Base-by-base conservation (phyloP, 1,140 invertebrate species). In the Bombus affinis region DNA sequence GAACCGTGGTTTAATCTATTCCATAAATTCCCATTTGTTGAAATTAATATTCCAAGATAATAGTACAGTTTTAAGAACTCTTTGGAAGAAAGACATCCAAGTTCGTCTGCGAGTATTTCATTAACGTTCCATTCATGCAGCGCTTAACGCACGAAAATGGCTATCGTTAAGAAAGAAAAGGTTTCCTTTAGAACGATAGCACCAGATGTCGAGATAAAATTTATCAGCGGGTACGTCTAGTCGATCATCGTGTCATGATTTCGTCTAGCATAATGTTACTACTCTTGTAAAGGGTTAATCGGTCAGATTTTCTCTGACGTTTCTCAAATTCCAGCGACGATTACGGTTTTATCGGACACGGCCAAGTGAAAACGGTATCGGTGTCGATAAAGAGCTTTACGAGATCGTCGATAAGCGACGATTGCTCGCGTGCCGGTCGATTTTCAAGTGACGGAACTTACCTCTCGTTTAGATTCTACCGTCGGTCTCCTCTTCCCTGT, bases 321-420 rank as follows among this genome's bases (percentile, higher is more conserved):
- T 85, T 85, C 42, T 80, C 28, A 35, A 72, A 85, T 85, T 75
- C 71, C 70, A 59, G 65, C 66, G 39, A 75, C 71, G 37, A n/a
- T 65, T 59, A 62, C 77, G 25, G 53, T 79, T 77, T 80, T 85
- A 85, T 85, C 57, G 76, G 13, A 57, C 53, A 22, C 37, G n/a
- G 22, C 53, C 72, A 59, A 76, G 85, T 71, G 73, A 71, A 86
- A 86, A 83, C 66, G 85, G 74, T 86, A 83, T 83, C 85, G 66
- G 66, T 39, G 39, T 15, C 73, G 85, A 86, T 86, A 86, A 86
- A 76, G 81, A 83, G 78, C 85, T 86, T 76, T 57, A 72, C 81
- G 73, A 44, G 80, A 83, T 86, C 85, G 57, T 18, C 53, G 85
- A 86, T 86, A 86, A 86, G 73, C 79, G n/a, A n/a, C 59, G 71